phyloP scores from a whole-genome alignment of 2,797 vertebrate species.

The Anguilla obscura region DNA sequence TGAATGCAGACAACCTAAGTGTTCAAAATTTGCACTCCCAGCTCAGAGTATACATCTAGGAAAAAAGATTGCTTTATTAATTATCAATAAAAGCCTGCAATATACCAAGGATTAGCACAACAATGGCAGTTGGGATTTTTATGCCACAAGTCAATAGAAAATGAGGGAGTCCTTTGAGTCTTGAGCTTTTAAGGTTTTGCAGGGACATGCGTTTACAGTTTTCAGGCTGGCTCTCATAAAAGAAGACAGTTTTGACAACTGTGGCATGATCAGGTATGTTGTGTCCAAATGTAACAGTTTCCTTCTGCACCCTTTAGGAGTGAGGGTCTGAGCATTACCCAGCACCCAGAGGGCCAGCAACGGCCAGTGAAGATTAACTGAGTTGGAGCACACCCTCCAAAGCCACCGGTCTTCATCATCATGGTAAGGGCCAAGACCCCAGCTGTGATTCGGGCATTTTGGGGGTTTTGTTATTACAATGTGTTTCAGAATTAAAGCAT shows the following conservation, averaged over 20 bases:
- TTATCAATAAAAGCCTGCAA: background rate
- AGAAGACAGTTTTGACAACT: conserved; percentile 57
- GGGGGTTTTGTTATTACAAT: background rate
- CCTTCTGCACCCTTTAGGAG: conserved; percentile 69
- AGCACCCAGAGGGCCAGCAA: conserved; percentile 62
- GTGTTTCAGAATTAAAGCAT: background rate
- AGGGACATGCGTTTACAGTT: background rate
- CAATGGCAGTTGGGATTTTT: background rate
- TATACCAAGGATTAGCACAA: background rate
- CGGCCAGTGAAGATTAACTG: conserved; percentile 63
- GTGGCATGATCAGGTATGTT: conserved; percentile 65
- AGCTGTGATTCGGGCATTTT: background rate
- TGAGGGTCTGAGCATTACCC: conserved; percentile 65
- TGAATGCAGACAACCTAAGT: background rate
- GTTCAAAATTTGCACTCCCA: background rate
- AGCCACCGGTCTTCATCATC: conserved; percentile 45
- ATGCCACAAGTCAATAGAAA: background rate
- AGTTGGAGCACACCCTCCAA: conserved; percentile 70
- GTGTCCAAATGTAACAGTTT: conserved; percentile 62
- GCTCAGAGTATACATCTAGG: background rate
- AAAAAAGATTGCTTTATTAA: background rate
- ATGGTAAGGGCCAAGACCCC: conserved; percentile 67
- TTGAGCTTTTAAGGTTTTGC: background rate
- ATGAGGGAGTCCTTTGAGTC: background rate
- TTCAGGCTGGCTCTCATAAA: background rate